phyloP scores from a whole-genome alignment of 2,797 vertebrate species.

The Enoplosus armatus region DNA sequence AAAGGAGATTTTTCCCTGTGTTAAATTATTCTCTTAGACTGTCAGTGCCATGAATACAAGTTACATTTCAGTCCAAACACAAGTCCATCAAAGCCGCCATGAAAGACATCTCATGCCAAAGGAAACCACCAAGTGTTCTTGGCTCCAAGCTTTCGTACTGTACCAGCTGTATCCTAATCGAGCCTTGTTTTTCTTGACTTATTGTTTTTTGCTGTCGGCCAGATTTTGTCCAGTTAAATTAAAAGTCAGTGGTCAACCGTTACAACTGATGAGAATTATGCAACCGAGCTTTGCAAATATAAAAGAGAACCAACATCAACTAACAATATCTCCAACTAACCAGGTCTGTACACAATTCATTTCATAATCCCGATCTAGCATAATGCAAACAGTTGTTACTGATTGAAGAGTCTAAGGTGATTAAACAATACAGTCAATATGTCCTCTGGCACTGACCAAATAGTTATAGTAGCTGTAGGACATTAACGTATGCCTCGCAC shows the following conservation, averaged over 20 bases:
- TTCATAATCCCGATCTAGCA: background rate
- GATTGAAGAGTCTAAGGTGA: background rate
- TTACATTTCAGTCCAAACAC: conserved; percentile 50
- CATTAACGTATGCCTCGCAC: background rate
- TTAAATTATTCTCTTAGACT: conserved; percentile 71
- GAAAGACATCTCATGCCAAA: conserved; percentile 35
- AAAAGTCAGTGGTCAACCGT: background rate
- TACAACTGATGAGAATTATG: background rate
- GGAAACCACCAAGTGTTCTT: background rate
- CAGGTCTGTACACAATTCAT: background rate
- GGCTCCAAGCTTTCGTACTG: background rate
- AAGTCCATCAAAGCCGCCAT: conserved; percentile 53
- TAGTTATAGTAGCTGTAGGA: background rate
- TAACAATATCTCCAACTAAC: background rate
- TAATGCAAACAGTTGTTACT: background rate
- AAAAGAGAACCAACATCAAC: background rate
- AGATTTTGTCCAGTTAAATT: background rate
- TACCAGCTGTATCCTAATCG: conserved; percentile 5
- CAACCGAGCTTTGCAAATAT: background rate
- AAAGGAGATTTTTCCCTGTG: conserved; percentile 54
- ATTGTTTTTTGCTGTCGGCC: background rate
- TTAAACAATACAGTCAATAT: background rate
- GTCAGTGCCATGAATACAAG: conserved; percentile 59
- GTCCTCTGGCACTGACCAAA: background rate
- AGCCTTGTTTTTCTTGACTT: background rate